phyloP scores from a whole-genome alignment of 2,888 invertebrate species.

The Anagyrus pseudococci region DNA sequence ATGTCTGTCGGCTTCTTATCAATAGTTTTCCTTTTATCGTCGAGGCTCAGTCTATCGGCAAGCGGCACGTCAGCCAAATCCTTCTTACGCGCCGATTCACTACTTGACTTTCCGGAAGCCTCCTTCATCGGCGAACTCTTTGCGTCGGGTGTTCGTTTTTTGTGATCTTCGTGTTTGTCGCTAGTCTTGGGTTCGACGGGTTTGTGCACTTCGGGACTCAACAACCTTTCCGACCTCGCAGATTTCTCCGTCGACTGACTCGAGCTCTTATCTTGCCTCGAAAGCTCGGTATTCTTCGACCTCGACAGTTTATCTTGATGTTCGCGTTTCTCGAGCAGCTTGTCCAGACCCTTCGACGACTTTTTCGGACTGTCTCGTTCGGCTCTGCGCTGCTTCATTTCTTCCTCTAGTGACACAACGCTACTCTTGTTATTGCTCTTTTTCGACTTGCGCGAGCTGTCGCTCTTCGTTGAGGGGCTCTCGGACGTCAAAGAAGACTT shows the following conservation, averaged over 20 bases:
- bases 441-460: conserved; percentile 29
- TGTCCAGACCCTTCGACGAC: conserved; percentile 67
- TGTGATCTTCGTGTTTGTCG: conserved; percentile 13
- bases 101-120: not conserved
- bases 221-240: not conserved
- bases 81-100: conserved; percentile 9
- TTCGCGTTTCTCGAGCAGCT: conserved; percentile 66
- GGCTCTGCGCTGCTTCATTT: conserved; percentile 59
- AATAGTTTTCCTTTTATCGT: not conserved
- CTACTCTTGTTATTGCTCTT: conserved; percentile 26
- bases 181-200: not conserved
- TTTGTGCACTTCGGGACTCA: conserved; percentile 13
- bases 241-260: not conserved
- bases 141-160: not conserved
- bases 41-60: conserved; percentile 16
- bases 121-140: conserved; percentile 3
- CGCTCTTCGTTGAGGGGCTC: conserved; percentile 34
- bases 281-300: conserved; percentile 45
- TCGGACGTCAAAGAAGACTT: conserved; percentile 16
- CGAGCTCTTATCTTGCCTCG: conserved; percentile 15
- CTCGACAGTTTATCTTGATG: conserved; percentile 59
- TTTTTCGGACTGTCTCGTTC: conserved; percentile 68
- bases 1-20: not conserved
- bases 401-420: conserved; percentile 51
- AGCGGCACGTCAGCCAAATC: conserved; percentile 17